Base-by-base conservation (phyloP, 2,113 vertebrate species). In the Fregata magnificens region DNA sequence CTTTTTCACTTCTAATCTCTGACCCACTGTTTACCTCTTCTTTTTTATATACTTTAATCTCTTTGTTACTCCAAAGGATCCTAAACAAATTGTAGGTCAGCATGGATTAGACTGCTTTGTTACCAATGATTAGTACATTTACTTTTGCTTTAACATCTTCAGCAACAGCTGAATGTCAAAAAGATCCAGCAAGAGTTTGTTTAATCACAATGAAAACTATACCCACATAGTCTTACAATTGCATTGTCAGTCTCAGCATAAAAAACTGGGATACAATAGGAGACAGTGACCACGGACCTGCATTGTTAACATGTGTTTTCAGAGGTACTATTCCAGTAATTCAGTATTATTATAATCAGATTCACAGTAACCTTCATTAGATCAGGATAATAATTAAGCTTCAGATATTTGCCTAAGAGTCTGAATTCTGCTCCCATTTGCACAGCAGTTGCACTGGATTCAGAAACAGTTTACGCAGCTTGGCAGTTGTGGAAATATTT, bases 51-150 rank as follows among this genome's bases (percentile, higher is more conserved):
- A 98, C 98, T 98, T 98, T 99, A 99, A 99, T 99, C 99, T 99
- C 98, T 98, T 97, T 97, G 97, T 98, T 98, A 98, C 97, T 98
- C 98, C 98, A 97, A 98, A 98, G 98, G 96, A 98, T 98, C 97
- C 96, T 96, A 98, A 99, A 99, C 99, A 99, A 99, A 99, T 98
- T 98, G 65, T 97, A 95, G 99, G 99, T 99, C 99, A 99, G 97
- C 95, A 72, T 96, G 99, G 99, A 99, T 99, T 99, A 99, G 98
- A 82, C 97, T 95, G 98, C 98, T 99, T 99, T 99, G 99, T 99
- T 98, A 96, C 71, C 93, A 70, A 92, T 71, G 98, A 98, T 99
- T 97, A 98, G 97, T 95, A 98, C 98, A 98, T 99, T 99, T 99
- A 98, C 98, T 98, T 98, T 98, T 98, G 97, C 97, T 98, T 98